Base-by-base conservation (phyloP, 2,113 vertebrate genomes). In the Prochilodus magdalenae region DNA sequence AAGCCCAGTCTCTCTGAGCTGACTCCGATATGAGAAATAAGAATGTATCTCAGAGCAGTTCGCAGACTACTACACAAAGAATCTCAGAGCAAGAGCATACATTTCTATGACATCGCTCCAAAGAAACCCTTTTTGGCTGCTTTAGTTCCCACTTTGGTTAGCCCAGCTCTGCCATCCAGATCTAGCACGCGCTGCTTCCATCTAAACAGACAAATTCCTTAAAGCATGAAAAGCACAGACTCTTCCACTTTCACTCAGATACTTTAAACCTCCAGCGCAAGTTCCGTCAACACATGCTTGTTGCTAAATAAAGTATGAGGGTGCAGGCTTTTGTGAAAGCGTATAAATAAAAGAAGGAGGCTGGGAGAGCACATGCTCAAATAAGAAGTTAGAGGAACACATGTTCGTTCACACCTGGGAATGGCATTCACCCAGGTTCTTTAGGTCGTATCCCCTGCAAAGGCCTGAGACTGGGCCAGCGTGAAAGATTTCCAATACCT, bases 351-450 rank as follows among this genome's bases (percentile, higher is more conserved):
- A 77, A 66, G 26, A 69, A 40, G n/a, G 63, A 63, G 22, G 22
- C 20, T 77, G 75, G 53, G 36, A 81, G 1, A 57, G 40, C 40
- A 33, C 27, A 72, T 16, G 55, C 53, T 62, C 15, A 36, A 71
- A 77, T 59, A 13, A 63, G 44, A 40, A 59, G 26, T 53, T 44
- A 40, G 53, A 70, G 65, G 29, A 67, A 60, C 15, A 27, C 18
- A 71, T 60, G 6, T 57, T 83, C 49, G 4, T 57, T 83, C 49
- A 80, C 71, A 79, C 53, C 24, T n/a, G 55, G 22, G 73, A 71
- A 40, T 70, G 53, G 22, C 3, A 24, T 77, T 77, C 22, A 47
- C 20, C n/a, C 30, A 72, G 44, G 67, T 75, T 84, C 22, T 65
- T 77, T 73, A 66, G 55, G 55, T 63, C 57, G 16, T 76, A 76